Evolutionary conservation across 2,797 vertebrate species (phyloP), one percentile per base, ranked within the genome.

Genomic region (Pangasius macronema): DNA sequence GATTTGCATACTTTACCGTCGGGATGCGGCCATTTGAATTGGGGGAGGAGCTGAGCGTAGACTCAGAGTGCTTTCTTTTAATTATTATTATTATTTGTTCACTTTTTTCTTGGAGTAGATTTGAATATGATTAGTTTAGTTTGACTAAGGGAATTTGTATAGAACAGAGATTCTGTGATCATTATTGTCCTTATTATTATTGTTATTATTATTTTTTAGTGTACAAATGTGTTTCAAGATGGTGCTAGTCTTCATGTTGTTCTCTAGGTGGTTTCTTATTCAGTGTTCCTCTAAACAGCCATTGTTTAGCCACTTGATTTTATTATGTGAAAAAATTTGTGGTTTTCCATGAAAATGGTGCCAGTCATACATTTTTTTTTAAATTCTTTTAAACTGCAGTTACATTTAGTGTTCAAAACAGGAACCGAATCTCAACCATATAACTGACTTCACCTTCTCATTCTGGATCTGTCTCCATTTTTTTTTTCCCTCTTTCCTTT

Each of bases 1-100:
- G 53, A 72, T 91, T 84, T 87, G 81, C 82, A 85, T 87, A 87
- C 76, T 76, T 83, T 83, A 59, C 85, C 84, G 85, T 70, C 59
- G 27, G 85, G 67, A 79, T 81, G 68, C n/a, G 14, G 33, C 83
- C 70, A 63, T 87, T 82, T 87, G 75, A 84, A 88, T 84, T 33
- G 36, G 65, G 83, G 77, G 46, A 70, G 72, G 57, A 36, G 39
- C 4, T 10, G 46, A 53, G 30, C 27, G 7, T 39, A 49, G 36
- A 14, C 53, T n/a, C 51, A n/a, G 82, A 57, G 53, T 2, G 33
- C 33, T 27, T 13, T 7, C 8, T 39, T 73, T 72, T 65, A 42
- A 42, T 42, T 42, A 42, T 42, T 42, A 46, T 46, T 9, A 46
- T 9, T 46, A 46, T 46, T 46, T 46, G 9, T 46, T 30, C 6